Conservation (phyloP, 2,888 invertebrate genomes). For the Gnatocerus cornutus region DNA sequence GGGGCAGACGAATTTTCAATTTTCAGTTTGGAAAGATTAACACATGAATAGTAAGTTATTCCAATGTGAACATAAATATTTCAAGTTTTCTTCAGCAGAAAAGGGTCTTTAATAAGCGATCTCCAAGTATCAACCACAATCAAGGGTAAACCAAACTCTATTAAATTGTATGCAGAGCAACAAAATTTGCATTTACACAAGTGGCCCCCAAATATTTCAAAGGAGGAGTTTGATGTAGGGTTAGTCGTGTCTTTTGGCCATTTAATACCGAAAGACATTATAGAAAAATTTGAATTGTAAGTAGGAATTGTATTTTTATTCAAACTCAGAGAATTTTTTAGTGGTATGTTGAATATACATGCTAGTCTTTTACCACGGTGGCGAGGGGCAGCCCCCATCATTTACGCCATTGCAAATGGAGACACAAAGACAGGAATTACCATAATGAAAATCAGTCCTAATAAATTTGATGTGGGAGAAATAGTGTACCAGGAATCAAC, state of each 20-base stretch:
- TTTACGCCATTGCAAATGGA: constrained; percentile 88
- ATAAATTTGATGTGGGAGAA: constrained; percentile 87
- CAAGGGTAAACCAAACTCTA: constrained; percentile 76
- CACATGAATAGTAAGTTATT: constrained; percentile 79
- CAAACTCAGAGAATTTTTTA: constrained; percentile 63
- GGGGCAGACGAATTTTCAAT: constrained; percentile 90
- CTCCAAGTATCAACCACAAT: constrained; percentile 84
- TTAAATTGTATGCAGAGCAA: constrained; percentile 80
- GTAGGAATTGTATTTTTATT: constrained; percentile 64
- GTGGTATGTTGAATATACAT: constrained; percentile 95
- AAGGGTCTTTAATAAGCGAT: constrained; percentile 71
- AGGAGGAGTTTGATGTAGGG: constrained; percentile 84
- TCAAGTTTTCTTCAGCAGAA: constrained; percentile 71
- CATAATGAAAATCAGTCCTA: constrained; percentile 89
- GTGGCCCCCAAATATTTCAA: constrained; percentile 63
- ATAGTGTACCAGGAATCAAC: constrained; percentile 77
- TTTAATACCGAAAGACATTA: constrained; percentile 84
- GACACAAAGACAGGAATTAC: constrained; percentile 88
- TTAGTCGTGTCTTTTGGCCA: constrained; percentile 96
- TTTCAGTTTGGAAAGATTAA: constrained; percentile 80
- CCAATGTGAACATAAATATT: constrained; percentile 8
- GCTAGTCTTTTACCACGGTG: constrained; percentile 93
- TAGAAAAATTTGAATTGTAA: constrained; percentile 88
- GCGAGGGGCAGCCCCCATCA: constrained; percentile 95
- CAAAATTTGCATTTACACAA: constrained; percentile 76